Evolutionary conservation across 2,888 invertebrate species (phyloP).

Genomic region (Mythimna albipuncta): DNA sequence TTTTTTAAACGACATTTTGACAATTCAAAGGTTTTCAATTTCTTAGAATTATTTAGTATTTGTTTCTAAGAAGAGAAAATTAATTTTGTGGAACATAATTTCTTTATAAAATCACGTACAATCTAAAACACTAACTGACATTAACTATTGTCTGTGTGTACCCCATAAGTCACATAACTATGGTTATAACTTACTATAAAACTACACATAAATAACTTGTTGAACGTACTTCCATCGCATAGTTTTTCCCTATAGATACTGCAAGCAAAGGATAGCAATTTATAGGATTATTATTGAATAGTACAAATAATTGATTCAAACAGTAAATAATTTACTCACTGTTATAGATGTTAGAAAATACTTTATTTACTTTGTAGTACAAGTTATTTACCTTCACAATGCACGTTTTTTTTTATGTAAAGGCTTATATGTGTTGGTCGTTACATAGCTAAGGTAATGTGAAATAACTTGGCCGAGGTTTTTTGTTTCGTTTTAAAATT

Average conservation of each 20-base stretch:
- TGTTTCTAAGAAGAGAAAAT: background rate
- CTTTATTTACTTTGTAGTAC: slow-evolving; percentile 54
- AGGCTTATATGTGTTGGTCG: slow-evolving; percentile 35
- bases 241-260: slow-evolving; percentile 51
- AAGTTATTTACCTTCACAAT: slow-evolving; percentile 59
- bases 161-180: slow-evolving; percentile 34
- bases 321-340: slow-evolving; percentile 56
- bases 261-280: slow-evolving; percentile 64
- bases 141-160: slow-evolving; percentile 22
- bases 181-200: slow-evolving; percentile 41
- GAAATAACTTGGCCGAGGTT: slow-evolving; percentile 3
- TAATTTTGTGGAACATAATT: background rate
- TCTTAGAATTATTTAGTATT: background rate
- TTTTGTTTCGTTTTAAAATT: slow-evolving; percentile 13
- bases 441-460: slow-evolving; percentile 36
- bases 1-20: no score
- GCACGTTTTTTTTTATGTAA: slow-evolving; percentile 40
- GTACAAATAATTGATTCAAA: slow-evolving; percentile 68
- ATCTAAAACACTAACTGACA: slow-evolving; percentile 9
- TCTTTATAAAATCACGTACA: background rate
- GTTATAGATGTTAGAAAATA: slow-evolving; percentile 55
- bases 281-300: slow-evolving; percentile 71
- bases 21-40: no score
- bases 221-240: slow-evolving; percentile 6
- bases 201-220: slow-evolving; percentile 29